Evolutionary conservation across 2,113 vertebrate species (phyloP).

Genomic region (Oryzias curvinotus): DNA sequence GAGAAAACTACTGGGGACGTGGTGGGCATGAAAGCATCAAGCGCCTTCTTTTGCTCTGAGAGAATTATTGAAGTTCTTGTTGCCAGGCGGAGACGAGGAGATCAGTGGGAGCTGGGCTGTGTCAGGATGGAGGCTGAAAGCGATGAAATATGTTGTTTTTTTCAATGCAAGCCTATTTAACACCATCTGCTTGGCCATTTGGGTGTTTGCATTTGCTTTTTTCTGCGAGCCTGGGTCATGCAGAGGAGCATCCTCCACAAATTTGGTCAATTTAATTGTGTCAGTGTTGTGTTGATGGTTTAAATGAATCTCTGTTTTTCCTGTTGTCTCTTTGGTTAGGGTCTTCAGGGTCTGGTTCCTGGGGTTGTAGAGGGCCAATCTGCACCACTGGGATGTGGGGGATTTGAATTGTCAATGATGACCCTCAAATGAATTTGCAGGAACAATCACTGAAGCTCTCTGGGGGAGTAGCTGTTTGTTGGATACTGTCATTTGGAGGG

Average conservation of each 20-base stretch:
- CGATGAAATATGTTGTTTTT: constrained; percentile 22
- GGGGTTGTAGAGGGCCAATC: no score
- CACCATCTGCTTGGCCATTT: constrained; percentile 52
- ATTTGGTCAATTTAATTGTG: no score
- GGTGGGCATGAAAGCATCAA: constrained; percentile 48
- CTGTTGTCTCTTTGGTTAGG: no score
- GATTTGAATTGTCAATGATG: no score
- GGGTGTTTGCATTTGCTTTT: constrained; percentile 24
- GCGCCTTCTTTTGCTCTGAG: constrained; percentile 54
- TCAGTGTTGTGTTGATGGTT: no score
- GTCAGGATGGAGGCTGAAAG: constrained; percentile 29
- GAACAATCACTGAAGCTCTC: no score
- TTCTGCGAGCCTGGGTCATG: constrained; percentile 16
- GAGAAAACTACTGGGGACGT: constrained; percentile 58
- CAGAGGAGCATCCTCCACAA: not conserved
- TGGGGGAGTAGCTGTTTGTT: no score
- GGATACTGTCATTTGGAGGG: no score
- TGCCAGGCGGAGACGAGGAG: constrained; percentile 48
- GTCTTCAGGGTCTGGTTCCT: no score
- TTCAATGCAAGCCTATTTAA: constrained; percentile 29
- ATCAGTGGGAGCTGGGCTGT: constrained; percentile 39
- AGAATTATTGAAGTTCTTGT: constrained; percentile 63
- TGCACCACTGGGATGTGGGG: no score
- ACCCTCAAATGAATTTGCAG: no score
- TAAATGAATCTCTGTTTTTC: no score